These are phyloP conservation scores for Hipposideros armiger DNA, from an alignment of 2,113 vertebrate genomes.

Conservation along the genomic window DNA sequence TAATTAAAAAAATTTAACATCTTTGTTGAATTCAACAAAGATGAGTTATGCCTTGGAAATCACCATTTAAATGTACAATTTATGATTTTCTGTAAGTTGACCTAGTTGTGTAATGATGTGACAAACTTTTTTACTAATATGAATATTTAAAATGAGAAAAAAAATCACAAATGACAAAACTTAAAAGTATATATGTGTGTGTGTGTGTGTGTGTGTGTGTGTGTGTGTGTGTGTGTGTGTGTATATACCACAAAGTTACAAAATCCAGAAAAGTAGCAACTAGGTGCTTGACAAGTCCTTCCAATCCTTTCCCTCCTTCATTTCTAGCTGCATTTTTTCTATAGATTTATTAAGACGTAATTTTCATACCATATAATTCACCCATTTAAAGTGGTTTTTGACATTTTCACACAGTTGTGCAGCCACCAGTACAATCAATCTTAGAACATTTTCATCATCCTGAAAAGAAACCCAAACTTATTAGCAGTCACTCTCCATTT, in stretches of 20 bases:
- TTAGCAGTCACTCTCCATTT: neutral
- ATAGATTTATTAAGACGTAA: neutral
- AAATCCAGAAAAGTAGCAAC: constrained; percentile 31
- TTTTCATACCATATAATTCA: neutral
- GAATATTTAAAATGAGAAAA: neutral
- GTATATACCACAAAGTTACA: constrained; percentile 26
- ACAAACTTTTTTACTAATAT: neutral
- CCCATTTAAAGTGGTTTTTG: constrained; percentile 9
- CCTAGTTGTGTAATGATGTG: neutral
- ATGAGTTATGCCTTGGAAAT: neutral
- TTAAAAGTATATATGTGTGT: constrained; percentile 54
- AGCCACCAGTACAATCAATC: neutral
- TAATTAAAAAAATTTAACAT: constrained; percentile 31
- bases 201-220: too few species aligned
- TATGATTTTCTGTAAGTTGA: constrained; percentile 47
- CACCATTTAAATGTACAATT: neutral
- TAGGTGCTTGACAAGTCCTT: neutral
- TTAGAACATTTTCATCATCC: constrained; percentile 4
- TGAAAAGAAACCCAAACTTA: neutral
- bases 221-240: too few species aligned
- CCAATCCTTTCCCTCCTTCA: neutral
- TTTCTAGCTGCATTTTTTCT: constrained; percentile 21
- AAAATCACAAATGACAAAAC: neutral
- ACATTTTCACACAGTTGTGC: constrained; percentile 29
- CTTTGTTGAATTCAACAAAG: neutral